Conservation (phyloP, 2,888 invertebrate species). For the Diaphora mendica region DNA sequence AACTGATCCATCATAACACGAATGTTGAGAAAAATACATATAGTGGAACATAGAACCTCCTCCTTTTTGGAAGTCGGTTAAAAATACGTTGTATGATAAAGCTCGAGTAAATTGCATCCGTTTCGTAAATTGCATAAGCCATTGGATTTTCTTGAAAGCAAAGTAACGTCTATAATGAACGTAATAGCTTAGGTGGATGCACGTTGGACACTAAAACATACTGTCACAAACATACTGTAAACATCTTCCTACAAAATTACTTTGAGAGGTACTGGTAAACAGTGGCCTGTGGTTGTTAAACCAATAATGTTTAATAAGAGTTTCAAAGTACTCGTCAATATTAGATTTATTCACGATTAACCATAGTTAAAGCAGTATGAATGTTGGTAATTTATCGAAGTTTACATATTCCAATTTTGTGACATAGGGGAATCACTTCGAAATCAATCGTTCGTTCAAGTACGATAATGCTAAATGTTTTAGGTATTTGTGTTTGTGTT, state of each 20-base stretch:
- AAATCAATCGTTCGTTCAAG: not conserved
- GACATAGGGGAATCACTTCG: not conserved
- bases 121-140: slow-evolving; percentile 35
- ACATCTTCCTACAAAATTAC: slow-evolving; percentile 16
- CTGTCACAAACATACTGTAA: too few relatives aligned
- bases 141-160: slow-evolving; percentile 32
- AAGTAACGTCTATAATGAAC: slow-evolving; percentile 10
- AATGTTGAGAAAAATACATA: slow-evolving; percentile 46
- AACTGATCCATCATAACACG: slow-evolving; percentile 32
- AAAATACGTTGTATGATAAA: not conserved
- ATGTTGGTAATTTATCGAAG: not conserved
- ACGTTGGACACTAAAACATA: slow-evolving; percentile 22
- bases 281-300: slow-evolving; percentile 7
- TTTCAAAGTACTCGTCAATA: not conserved
- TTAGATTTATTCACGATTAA: not conserved
- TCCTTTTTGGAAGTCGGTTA: too few relatives aligned
- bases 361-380: not conserved
- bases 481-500: too few relatives aligned
- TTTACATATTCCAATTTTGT: not conserved
- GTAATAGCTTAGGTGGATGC: slow-evolving; percentile 27
- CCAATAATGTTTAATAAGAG: slow-evolving; percentile 13
- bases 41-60: too few relatives aligned
- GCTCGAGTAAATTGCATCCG: not conserved
- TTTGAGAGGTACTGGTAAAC: slow-evolving; percentile 7
- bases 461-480: too few relatives aligned